Evolutionary conservation across 2,113 vertebrate species (phyloP).

Genomic region (Calyptommatus sinebrachiatus): DNA sequence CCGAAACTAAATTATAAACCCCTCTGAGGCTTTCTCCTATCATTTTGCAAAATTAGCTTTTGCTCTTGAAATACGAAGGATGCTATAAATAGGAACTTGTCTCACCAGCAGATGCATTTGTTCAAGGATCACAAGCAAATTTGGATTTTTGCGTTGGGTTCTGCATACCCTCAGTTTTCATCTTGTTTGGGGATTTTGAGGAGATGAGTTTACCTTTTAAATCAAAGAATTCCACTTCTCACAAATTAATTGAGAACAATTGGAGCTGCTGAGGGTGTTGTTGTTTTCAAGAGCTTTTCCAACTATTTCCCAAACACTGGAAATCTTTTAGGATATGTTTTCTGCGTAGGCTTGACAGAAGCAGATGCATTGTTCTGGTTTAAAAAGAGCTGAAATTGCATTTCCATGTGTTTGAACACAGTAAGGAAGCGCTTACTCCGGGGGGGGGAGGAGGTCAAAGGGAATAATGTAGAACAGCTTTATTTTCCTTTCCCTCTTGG

Average conservation of each 20-base stretch:
- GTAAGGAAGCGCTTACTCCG: constrained; percentile 34
- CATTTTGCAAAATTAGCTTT: neutral
- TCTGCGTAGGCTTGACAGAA: constrained; percentile 40
- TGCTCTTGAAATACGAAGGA: constrained; percentile 22
- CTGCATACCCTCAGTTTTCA: constrained; percentile 7
- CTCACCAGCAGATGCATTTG: constrained; percentile 34
- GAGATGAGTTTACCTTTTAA: constrained; percentile 48
- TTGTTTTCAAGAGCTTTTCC: constrained; percentile 41
- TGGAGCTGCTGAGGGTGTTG: constrained; percentile 47
- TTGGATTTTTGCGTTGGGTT: constrained; percentile 39
- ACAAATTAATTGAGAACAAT: constrained; percentile 49
- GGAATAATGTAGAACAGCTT: constrained; percentile 40
- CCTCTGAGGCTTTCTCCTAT: constrained; percentile 33
- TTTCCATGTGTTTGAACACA: constrained; percentile 44
- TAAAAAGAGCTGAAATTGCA: constrained; percentile 64
- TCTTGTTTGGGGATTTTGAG: constrained; percentile 47
- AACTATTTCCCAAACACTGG: constrained; percentile 58
- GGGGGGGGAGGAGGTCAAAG: constrained; percentile 30
- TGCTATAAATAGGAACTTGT: constrained; percentile 42
- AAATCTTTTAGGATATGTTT: constrained; percentile 61
- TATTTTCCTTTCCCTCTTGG: constrained; percentile 50
- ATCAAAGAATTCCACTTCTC: constrained; percentile 50
- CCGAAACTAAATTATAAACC: constrained; percentile 29
- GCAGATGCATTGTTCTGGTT: constrained; percentile 39
- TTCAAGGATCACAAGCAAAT: constrained; percentile 34